Evolutionary conservation across 2,113 vertebrate genomes (phyloP), one percentile per base, ranked within the genome.

Genomic region (Aramus guarauna): DNA sequence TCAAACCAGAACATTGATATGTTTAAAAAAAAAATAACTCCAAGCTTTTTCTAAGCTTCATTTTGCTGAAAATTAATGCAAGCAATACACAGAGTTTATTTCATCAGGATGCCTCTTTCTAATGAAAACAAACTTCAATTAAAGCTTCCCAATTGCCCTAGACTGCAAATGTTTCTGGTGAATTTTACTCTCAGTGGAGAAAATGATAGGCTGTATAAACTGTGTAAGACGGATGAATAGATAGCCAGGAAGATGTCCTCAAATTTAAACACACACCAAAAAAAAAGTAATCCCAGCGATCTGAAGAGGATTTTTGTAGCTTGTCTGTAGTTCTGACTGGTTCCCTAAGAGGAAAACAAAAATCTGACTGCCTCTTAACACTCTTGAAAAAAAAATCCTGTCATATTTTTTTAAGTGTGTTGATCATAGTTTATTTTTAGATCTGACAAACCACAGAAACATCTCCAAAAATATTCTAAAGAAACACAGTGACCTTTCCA

Each of bases 391-490:
- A 59, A 75, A 59, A 86, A 74, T 21, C 48, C 36, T 59, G 68
- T 68, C 75, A 60, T 92, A 71, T 87, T 84, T 95, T 95, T 94
- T 91, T 64, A 94, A 88, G 41, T 74, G 29, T 55, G 78, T 84
- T 93, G 88, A 86, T 91, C 91, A 87, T 37, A 68, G 76, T 52
- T 91, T 92, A 95, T 96, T 97, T 97, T 96, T 94, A 93, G 94
- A 89, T 81, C 92, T 94, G 86, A 97, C 73, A 92, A 94, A 95
- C 91, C 83, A 91, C 41, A 87, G 86, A 96, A 94, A 87, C 58
- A 91, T 92, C 94, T 94, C 96, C 76, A 86, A 92, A 96, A 95
- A 92, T 95, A 94, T 84, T 93, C 60, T 84, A 48, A 93, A 94
- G 88, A 94, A 94, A 82, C 47, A 94, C 37, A 84, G 59, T 92